Conservation (phyloP, 1,140 invertebrate species). For the Drosophila nebulosa region DNA sequence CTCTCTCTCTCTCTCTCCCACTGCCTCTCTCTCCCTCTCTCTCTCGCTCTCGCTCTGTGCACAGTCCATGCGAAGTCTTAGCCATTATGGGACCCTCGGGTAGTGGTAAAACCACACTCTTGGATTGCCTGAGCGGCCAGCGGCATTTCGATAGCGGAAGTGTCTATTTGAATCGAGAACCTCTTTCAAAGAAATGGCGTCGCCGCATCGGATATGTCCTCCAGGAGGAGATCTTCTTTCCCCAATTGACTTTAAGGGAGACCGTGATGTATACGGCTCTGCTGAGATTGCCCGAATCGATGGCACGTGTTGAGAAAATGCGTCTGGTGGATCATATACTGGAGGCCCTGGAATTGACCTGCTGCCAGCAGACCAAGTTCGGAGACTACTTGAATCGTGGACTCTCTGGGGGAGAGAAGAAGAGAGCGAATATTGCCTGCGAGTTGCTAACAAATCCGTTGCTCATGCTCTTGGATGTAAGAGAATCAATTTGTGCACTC, state of each 20-base stretch:
- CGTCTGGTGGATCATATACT: constrained; percentile 91
- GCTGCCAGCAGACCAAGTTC: constrained; percentile 91
- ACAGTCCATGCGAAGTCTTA: constrained; percentile 87
- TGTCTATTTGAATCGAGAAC: constrained; percentile 88
- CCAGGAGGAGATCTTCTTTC: constrained; percentile 92
- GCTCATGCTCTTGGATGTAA: constrained; percentile 92
- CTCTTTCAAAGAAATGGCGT: constrained; percentile 88
- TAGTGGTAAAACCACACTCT: constrained; percentile 90
- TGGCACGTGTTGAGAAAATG: constrained; percentile 89
- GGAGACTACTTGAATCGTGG: constrained; percentile 90
- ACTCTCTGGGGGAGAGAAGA: constrained; percentile 93
- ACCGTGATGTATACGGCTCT: constrained; percentile 89
- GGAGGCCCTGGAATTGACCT: constrained; percentile 87
- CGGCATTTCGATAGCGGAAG: constrained; percentile 86
- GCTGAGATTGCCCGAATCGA: constrained; percentile 88
- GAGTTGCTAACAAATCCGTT: constrained; percentile 92
- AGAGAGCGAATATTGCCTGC: constrained; percentile 92
- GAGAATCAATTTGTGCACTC: constrained; percentile 44
- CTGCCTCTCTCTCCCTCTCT: neutral
- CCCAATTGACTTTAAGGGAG: constrained; percentile 90
- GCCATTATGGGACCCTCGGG: constrained; percentile 93
- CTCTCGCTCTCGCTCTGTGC: neutral
- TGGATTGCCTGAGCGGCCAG: constrained; percentile 89
- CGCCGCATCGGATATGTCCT: constrained; percentile 91
- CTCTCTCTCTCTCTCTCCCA: neutral